A percentile compares a stretch with the other conserved stretches of the same genome.
phyloP scores from a whole-genome alignment of 2,113 vertebrate species.

The Dromiciops gliroides region DNA sequence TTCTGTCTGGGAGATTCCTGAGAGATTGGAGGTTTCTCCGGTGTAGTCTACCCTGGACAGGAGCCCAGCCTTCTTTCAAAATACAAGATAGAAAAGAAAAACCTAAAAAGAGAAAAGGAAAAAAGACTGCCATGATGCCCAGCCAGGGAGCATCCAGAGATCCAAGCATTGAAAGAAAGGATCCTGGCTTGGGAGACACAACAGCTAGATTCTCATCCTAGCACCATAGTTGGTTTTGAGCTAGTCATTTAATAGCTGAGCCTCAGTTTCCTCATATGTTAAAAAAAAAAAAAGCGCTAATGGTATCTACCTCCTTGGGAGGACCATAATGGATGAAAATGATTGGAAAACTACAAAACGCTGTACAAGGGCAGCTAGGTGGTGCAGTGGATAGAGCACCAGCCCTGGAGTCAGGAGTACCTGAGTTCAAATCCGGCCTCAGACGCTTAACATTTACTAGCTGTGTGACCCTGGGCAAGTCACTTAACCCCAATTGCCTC shows the following conservation, averaged over 20 bases:
- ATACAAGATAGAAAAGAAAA: slow-evolving; percentile 61
- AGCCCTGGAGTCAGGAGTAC: too few species aligned
- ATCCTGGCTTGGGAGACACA: background rate
- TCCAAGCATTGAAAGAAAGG: background rate
- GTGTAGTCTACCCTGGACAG: slow-evolving; percentile 67
- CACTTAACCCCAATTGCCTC: too few species aligned
- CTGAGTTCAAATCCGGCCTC: too few species aligned
- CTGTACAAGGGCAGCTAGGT: too few species aligned
- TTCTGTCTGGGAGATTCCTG: slow-evolving; percentile 74
- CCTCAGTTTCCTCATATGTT: background rate
- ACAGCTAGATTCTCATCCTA: background rate
- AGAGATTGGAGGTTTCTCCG: slow-evolving; percentile 36
- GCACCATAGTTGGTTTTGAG: background rate
- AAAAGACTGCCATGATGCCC: slow-evolving; percentile 54
- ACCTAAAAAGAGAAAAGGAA: slow-evolving; percentile 53
- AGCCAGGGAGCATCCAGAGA: slow-evolving; percentile 64
- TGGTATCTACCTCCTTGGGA: background rate
- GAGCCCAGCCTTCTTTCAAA: slow-evolving; percentile 72
- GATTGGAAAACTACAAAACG: background rate
- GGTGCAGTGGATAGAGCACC: too few species aligned
- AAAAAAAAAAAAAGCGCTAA: background rate
- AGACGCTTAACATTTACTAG: too few species aligned
- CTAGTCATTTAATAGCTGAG: background rate
- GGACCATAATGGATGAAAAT: background rate
- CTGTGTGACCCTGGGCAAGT: too few species aligned